These are phyloP conservation scores for Enteromius fasciolatus DNA, from an alignment of 2,797 vertebrate genomes.

Conservation along the genomic window DNA sequence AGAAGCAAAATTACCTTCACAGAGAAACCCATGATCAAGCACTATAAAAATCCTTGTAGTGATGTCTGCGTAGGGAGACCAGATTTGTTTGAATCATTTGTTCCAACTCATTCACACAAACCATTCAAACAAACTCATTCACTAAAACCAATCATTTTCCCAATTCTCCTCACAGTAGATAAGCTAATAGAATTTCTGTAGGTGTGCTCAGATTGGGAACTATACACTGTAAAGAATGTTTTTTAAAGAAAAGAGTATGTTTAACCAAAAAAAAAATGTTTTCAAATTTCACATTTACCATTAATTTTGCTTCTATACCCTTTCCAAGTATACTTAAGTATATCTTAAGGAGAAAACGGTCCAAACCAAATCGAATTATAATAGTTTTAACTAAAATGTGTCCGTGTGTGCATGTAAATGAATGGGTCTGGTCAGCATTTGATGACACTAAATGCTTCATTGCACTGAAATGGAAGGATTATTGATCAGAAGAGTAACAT, in stretches of 20 bases:
- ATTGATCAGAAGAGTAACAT: conserved; percentile 29
- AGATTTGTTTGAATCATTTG: background rate
- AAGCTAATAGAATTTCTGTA: background rate
- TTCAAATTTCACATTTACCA: background rate
- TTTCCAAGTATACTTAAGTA: background rate
- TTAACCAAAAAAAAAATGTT: background rate
- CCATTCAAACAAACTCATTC: background rate
- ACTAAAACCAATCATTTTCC: background rate
- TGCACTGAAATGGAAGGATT: conserved; percentile 21
- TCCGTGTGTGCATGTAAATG: background rate
- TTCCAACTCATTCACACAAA: background rate
- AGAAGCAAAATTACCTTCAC: background rate
- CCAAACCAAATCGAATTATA: background rate
- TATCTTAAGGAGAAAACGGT: background rate
- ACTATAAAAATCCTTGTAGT: background rate
- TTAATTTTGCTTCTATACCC: background rate
- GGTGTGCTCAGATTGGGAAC: background rate
- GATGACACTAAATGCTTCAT: conserved; percentile 6
- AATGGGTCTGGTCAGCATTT: background rate
- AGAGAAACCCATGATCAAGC: background rate
- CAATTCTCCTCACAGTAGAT: no score
- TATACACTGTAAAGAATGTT: background rate
- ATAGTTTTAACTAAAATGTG: background rate
- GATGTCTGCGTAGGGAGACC: background rate
- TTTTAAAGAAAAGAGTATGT: background rate